Evolutionary conservation across 2,797 vertebrate genomes (phyloP).

Genomic region (Arctocebus calabarensis): DNA sequence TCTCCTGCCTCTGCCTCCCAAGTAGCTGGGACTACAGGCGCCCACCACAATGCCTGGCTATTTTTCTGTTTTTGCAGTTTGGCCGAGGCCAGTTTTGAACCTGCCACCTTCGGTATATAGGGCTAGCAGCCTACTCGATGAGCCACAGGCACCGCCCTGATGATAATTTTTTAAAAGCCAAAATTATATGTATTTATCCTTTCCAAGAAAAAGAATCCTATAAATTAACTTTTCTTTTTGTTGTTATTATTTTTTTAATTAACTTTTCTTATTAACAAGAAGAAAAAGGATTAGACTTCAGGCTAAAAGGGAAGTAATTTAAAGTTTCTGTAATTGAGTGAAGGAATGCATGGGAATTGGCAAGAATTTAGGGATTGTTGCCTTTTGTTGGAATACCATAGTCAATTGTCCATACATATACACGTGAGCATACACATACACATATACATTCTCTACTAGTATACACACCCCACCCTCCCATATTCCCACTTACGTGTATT

Average conservation of each 20-base stretch:
- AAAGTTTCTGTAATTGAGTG: not conserved
- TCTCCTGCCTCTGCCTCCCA: no score
- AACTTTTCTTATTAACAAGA: conserved; percentile 12
- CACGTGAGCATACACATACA: no score
- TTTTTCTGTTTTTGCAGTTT: no score
- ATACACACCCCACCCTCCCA: not conserved
- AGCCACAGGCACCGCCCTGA: not conserved
- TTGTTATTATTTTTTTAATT: not conserved
- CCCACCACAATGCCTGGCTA: no score
- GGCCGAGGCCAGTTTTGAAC: no score
- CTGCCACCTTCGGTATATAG: no score
- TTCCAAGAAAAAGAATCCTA: not conserved
- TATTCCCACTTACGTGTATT: fast-evolving
- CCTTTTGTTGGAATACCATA: not conserved
- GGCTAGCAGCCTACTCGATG: no score
- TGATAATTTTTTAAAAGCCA: conserved; percentile 3
- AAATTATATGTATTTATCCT: conserved; percentile 28
- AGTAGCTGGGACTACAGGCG: no score
- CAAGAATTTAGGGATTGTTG: not conserved
- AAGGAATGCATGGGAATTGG: not conserved
- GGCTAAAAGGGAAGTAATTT: conserved; percentile 21
- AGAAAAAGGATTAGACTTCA: conserved; percentile 7
- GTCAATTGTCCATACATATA: not conserved
- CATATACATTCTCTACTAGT: not conserved
- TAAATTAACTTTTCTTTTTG: not conserved